Evolutionary conservation across 2,888 invertebrate species (phyloP).

Genomic region (Mellilla xanthometata): DNA sequence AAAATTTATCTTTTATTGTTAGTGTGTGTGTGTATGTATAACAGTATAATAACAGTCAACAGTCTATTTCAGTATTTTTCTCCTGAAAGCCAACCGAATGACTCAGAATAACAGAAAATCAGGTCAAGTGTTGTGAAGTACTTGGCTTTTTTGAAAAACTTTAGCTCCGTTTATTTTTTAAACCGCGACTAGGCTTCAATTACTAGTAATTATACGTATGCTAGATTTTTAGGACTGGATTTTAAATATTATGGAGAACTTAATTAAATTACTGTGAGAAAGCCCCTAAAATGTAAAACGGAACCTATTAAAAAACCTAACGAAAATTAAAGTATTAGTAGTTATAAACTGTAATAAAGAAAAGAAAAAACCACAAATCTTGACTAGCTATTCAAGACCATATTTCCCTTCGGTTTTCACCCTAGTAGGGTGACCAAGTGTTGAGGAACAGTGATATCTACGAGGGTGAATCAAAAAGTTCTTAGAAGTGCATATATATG

Average conservation of each 20-base stretch:
- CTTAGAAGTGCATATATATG: too few relatives aligned
- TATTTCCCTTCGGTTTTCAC: constrained; percentile 9
- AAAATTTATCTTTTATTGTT: too few relatives aligned
- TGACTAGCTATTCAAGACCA: constrained; percentile 9
- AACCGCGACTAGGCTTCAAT: too few relatives aligned
- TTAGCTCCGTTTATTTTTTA: not conserved
- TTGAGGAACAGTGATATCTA: too few relatives aligned
- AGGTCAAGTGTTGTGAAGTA: not conserved
- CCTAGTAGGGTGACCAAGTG: not conserved
- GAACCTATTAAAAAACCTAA: not conserved
- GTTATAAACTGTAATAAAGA: constrained; percentile 1
- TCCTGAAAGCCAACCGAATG: not conserved
- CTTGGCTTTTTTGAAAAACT: not conserved
- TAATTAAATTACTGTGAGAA: too few relatives aligned
- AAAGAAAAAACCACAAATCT: constrained; percentile 1
- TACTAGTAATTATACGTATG: too few relatives aligned
- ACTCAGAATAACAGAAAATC: not conserved
- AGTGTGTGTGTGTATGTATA: too few relatives aligned
- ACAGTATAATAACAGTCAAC: too few relatives aligned
- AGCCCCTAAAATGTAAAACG: too few relatives aligned
- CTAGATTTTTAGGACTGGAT: too few relatives aligned
- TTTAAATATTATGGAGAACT: too few relatives aligned
- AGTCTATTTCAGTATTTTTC: not conserved
- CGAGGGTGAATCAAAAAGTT: too few relatives aligned
- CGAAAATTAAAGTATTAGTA: not conserved